These are phyloP conservation scores for Oriolus oriolus DNA, from an alignment of 2,113 vertebrate species.

Conservation along the genomic window DNA sequence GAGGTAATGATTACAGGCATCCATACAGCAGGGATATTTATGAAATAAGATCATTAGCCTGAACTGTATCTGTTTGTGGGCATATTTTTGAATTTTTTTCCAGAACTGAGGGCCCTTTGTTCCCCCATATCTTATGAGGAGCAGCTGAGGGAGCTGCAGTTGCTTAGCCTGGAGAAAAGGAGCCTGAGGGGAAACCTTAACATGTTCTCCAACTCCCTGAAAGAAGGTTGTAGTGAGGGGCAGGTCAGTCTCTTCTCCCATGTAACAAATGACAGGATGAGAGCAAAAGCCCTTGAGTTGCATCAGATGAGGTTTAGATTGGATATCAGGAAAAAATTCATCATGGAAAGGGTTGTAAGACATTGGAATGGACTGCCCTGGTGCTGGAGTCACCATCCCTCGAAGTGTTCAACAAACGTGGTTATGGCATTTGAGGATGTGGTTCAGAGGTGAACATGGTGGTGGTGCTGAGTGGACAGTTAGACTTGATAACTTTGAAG, in stretches of 20 bases:
- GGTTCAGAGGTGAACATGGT: background rate
- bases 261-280: background rate
- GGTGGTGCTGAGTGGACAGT: background rate
- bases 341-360: background rate
- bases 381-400: background rate
- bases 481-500: background rate
- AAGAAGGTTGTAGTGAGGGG: background rate
- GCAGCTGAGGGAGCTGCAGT: background rate
- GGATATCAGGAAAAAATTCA: background rate
- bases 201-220: background rate
- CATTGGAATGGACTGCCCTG: accelerated
- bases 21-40: background rate
- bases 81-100: background rate
- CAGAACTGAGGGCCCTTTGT: background rate
- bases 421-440: background rate
- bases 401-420: background rate
- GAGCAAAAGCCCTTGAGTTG: background rate
- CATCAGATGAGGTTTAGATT: background rate
- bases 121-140: background rate
- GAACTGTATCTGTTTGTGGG: background rate
- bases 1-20: accelerated
- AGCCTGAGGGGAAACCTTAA: background rate
- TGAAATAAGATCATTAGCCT: background rate
- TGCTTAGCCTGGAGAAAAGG: background rate
- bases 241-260: background rate